Conservation (phyloP, 2,113 vertebrate species). For the Perccottus glenii region DNA sequence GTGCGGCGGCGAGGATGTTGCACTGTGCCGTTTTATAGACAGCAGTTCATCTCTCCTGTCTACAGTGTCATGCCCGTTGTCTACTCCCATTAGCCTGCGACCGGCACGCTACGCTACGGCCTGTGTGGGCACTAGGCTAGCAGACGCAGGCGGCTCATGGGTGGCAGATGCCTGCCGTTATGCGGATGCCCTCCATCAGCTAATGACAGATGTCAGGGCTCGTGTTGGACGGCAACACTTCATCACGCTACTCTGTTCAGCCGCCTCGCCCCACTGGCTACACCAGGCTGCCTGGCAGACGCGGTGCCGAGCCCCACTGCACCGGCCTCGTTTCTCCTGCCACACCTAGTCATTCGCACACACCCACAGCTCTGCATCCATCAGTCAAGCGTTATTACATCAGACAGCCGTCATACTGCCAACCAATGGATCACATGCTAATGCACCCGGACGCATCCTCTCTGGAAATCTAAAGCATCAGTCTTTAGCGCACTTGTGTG, state of each 20-base stretch:
- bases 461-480: slow-evolving; percentile 69
- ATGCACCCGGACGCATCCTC: slow-evolving; percentile 67
- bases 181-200: slow-evolving; percentile 78
- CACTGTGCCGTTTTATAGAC: slow-evolving; percentile 45
- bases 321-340: slow-evolving; percentile 52
- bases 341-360: slow-evolving; percentile 59
- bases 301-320: slow-evolving; percentile 54
- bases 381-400: slow-evolving; percentile 82
- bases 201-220: slow-evolving; percentile 83
- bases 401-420: slow-evolving; percentile 79
- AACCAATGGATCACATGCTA: slow-evolving; percentile 79
- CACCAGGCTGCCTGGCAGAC: slow-evolving; percentile 69
- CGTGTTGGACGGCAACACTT: slow-evolving; percentile 79
- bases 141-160: slow-evolving; percentile 64
- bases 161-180: slow-evolving; percentile 80
- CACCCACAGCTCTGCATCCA: slow-evolving; percentile 62
- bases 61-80: slow-evolving; percentile 70
- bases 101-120: slow-evolving; percentile 38
- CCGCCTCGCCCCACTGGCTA: slow-evolving; percentile 61
- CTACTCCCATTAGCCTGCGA: slow-evolving; percentile 77
- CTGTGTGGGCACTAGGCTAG: slow-evolving; percentile 45
- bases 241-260: slow-evolving; percentile 75
- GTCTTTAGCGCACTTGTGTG: slow-evolving; percentile 48
- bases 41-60: slow-evolving; percentile 69
- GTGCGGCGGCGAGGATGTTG: slow-evolving; percentile 32